These are phyloP conservation scores for Pyrocephalus nanus DNA, from an alignment of 2,797 vertebrate species.

Conservation along the genomic window DNA sequence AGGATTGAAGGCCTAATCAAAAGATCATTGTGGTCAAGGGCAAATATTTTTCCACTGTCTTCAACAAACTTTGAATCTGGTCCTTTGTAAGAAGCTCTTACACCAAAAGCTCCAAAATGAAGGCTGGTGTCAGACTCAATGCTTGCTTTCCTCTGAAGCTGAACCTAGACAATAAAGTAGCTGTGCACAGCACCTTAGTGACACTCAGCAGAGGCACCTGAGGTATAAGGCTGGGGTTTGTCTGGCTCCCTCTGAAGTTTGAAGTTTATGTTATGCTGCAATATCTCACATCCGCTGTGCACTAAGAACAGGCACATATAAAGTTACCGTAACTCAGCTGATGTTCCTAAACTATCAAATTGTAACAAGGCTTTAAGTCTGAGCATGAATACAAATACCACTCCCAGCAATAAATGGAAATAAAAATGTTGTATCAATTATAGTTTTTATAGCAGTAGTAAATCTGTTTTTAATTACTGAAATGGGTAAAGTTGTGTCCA, in stretches of 20 bases:
- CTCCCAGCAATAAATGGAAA: background rate
- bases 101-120: background rate
- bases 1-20: background rate
- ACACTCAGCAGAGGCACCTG: background rate
- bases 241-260: background rate
- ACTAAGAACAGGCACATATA: background rate
- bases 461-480: slow-evolving; percentile 45
- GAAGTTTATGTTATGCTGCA: background rate
- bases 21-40: background rate
- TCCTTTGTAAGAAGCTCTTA: background rate
- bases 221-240: rapidly evolving
- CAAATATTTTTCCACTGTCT: background rate
- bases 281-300: background rate
- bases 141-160: background rate
- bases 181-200: background rate
- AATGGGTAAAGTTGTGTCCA: background rate
- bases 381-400: background rate
- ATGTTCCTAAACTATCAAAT: background rate
- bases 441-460: background rate
- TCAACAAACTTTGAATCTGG: background rate
- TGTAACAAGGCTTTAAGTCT: background rate
- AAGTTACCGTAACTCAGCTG: background rate
- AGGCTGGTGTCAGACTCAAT: background rate
- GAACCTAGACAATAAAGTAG: too few relatives aligned
- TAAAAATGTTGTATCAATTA: background rate